A percentile compares a stretch with the other conserved stretches of the same genome.
These are phyloP conservation scores for Hemiprocne comata DNA, from an alignment of 2,113 vertebrate species.

Conservation along the genomic window DNA sequence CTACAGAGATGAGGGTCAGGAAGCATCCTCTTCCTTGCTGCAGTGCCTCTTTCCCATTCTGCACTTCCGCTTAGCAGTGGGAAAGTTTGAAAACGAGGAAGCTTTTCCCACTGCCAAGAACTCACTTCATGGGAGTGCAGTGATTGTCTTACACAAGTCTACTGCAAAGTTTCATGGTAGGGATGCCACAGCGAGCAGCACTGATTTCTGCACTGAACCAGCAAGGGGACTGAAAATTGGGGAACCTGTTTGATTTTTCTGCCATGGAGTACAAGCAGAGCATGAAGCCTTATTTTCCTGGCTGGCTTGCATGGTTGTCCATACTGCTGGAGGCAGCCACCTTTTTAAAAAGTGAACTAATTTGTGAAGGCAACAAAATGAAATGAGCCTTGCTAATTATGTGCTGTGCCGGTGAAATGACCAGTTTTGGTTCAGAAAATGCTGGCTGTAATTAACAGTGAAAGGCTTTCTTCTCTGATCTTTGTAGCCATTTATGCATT, in stretches of 20 bases:
- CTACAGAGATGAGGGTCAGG: background rate
- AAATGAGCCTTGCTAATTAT: background rate
- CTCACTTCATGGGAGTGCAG: rapidly evolving
- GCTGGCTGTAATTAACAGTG: slow-evolving; percentile 20
- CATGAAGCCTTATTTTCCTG: background rate
- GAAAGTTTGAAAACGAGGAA: background rate
- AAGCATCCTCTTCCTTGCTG: background rate
- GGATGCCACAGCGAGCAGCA: background rate
- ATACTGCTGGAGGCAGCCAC: background rate
- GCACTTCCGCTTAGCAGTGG: background rate
- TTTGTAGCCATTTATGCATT: slow-evolving; percentile 8
- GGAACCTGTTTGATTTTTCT: background rate
- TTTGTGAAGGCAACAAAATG: background rate
- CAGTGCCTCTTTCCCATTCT: background rate
- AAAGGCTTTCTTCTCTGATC: slow-evolving; percentile 37
- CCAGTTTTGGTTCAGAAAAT: background rate
- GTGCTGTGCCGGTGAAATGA: background rate
- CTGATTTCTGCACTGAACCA: background rate
- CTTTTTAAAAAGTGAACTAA: slow-evolving; percentile 6
- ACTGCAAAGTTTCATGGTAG: background rate
- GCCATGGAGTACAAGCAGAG: background rate
- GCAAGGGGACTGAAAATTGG: background rate
- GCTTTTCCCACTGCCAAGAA: background rate
- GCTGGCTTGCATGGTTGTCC: background rate
- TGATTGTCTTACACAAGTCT: background rate